Evolutionary conservation across 2,113 vertebrate species (phyloP), one percentile per base, ranked within the genome.

Genomic region (Clupea harengus): DNA sequence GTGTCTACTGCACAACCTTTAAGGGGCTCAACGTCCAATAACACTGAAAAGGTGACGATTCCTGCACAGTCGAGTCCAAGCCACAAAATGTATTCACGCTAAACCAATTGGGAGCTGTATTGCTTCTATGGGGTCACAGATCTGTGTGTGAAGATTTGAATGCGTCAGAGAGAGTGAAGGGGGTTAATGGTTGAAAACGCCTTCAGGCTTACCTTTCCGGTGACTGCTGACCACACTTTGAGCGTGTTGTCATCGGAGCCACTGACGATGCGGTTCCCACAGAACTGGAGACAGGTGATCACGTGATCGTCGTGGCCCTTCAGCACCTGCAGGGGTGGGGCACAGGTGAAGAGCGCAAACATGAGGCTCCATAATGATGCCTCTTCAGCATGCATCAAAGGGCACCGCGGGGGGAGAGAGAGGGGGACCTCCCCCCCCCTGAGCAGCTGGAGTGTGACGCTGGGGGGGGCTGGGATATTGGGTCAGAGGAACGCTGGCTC

Each of bases 291-390:
- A 93, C 98, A 99, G 2, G 98, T 99, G 94, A 99, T 99, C 90
- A 99, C 98, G 0, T 99, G 98, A 91, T 99, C 98, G 64, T 99
- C 98, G 0, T 99, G 98, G 91, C 98, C 98, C 94, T 99, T 99
- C 90, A 99, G 96, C 95, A 99, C 98, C 98, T 99, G 93, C 54
- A 22, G 54, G 20, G 54, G 20, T 4, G 47, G 17, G 83, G 54
- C 54, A 64, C 81, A 85, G 47, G 82, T 17, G 85, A 28, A 84
- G 75, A 32, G 10, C 7, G 28, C 9, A 13, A 39, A 39, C 25
- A 7, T 72, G 25, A 72, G 64, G 25, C 64, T 72, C n/a, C 11
- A 13, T 32, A 72, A 72, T 72, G 64, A 72, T 25, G 64, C 8
- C 64, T 28, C n/a, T 6, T 28, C 64, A 9, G 11, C 64, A 32